Evolutionary conservation across 2,113 vertebrate genomes (phyloP).

Genomic region (Thermophis baileyi): DNA sequence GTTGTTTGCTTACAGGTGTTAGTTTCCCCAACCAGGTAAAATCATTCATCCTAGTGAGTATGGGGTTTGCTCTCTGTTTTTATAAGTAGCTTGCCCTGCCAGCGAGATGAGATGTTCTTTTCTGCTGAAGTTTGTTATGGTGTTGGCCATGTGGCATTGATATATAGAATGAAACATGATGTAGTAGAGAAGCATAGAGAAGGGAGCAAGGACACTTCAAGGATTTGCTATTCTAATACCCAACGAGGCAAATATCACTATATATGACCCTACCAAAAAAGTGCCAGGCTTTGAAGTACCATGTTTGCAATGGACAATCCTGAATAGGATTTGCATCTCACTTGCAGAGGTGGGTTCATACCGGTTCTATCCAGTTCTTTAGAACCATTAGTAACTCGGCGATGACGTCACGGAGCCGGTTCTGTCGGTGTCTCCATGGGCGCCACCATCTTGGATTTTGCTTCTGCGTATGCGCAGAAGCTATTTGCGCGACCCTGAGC

Average conservation of each 20-base stretch:
- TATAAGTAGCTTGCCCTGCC: neutral
- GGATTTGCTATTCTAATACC: neutral
- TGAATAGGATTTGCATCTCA: neutral
- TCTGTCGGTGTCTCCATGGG: no score
- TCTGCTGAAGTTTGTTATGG: neutral
- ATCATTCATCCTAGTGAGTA: neutral
- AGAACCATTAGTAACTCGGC: no score
- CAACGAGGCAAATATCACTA: neutral
- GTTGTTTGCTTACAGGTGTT: neutral
- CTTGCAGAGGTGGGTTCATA: no score
- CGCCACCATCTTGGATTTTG: no score
- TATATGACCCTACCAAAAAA: neutral
- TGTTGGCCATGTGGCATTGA: neutral
- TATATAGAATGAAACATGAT: neutral
- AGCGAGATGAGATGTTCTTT: neutral
- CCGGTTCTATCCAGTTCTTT: no score
- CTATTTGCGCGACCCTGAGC: no score
- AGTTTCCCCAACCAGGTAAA: neutral
- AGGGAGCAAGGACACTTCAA: neutral
- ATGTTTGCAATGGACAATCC: neutral
- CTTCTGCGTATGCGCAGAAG: no score
- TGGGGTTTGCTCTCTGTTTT: neutral
- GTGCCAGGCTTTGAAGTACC: neutral
- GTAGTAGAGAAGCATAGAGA: neutral
- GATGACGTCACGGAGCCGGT: no score